Conservation (phyloP, 2,113 vertebrate species). For the Myodes glareolus region DNA sequence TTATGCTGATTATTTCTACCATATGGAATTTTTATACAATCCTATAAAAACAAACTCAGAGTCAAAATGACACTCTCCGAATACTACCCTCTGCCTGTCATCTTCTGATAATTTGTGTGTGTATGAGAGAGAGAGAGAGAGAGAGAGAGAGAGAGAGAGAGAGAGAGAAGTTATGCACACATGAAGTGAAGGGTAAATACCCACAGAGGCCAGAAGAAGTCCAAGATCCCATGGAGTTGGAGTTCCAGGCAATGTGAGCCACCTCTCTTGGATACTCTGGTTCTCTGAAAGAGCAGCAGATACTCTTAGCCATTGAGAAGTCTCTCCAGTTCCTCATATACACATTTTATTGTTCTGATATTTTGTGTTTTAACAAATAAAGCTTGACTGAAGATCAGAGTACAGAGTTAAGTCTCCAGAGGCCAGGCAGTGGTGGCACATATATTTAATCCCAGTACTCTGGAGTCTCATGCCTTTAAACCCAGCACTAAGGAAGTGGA, state of each 20-base stretch:
- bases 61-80: constrained; percentile 45
- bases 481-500: no score
- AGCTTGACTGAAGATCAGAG: no score
- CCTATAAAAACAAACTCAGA: constrained; percentile 52
- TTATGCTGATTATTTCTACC: constrained; percentile 58
- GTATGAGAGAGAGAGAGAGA: background rate
- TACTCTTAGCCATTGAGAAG: background rate
- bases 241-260: background rate
- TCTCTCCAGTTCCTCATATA: background rate
- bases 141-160: background rate
- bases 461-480: no score
- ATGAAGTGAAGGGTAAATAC: background rate
- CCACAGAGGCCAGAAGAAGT: background rate
- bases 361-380: no score
- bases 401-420: no score
- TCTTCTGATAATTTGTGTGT: background rate
- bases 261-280: background rate
- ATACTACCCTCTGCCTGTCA: constrained; percentile 36
- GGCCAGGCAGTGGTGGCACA: no score
- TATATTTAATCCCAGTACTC: no score
- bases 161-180: background rate
- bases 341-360: background rate
- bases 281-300: background rate
- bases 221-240: no score
- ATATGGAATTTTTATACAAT: constrained; percentile 45